Evolutionary conservation across 2,113 vertebrate species (phyloP).

Genomic region (Turnix velox): DNA sequence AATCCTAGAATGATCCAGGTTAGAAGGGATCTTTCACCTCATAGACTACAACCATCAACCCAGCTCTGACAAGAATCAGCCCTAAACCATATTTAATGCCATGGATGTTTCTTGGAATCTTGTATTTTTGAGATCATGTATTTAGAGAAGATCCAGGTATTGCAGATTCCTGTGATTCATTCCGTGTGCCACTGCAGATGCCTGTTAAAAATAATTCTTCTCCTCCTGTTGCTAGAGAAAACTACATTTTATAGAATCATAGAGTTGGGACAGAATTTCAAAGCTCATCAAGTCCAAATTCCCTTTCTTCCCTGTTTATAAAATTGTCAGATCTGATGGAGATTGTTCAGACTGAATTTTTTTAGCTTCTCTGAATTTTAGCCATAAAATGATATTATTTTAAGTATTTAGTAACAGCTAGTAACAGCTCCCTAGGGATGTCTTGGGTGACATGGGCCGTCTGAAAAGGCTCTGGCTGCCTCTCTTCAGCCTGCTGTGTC

Average conservation of each 20-base stretch:
- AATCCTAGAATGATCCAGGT: no score
- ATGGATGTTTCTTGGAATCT: not conserved
- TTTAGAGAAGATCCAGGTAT: not conserved
- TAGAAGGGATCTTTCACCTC: no score
- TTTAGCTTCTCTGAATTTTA: not conserved
- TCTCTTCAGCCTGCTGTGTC: not conserved
- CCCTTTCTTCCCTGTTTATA: not conserved
- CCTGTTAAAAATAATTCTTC: not conserved
- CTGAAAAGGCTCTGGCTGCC: not conserved
- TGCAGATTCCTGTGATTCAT: not conserved
- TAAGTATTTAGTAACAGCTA: not conserved
- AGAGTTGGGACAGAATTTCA: no score
- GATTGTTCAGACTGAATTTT: not conserved
- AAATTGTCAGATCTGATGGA: not conserved
- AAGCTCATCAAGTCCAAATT: no score
- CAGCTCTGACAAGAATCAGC: no score
- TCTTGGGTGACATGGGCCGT: not conserved
- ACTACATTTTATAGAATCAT: no score
- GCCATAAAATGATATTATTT: not conserved
- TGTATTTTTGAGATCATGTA: not conserved
- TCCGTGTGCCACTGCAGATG: not conserved
- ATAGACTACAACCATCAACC: no score
- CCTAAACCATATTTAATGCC: no score
- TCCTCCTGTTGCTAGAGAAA: not conserved
- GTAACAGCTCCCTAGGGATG: not conserved